Evolutionary conservation across 92 coral and sea anemone genomes (phyloP).

Genomic region (Porites evermanni): DNA sequence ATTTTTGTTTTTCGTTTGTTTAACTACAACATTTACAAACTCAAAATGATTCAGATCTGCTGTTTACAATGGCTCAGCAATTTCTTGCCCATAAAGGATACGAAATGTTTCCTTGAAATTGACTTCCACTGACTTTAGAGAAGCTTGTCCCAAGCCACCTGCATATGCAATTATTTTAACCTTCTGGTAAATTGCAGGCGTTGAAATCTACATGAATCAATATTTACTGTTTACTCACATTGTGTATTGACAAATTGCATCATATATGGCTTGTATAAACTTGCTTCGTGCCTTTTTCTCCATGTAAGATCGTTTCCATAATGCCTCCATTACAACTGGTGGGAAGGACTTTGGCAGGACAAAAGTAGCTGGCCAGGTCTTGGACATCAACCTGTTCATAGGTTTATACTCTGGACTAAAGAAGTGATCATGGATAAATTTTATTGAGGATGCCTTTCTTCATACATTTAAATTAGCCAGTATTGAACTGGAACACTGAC

Average conservation of each 20-base stretch:
- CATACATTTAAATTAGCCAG: neutral
- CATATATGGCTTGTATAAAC: constrained; percentile 44
- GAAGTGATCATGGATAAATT: neutral
- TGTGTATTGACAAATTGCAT: constrained; percentile 39
- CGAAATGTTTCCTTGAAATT: no score
- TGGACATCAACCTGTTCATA: neutral
- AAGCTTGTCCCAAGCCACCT: no score
- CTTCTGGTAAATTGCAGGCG: no score
- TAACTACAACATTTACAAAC: no score
- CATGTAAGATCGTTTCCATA: neutral
- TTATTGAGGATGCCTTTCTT: neutral
- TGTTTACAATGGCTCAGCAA: no score
- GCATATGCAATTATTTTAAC: no score
- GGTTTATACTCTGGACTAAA: constrained; percentile 11
- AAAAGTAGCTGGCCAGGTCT: constrained; percentile 3
- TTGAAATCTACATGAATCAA: no score
- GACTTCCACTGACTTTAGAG: no score
- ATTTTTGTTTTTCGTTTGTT: no score
- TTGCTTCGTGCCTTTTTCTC: constrained; percentile 15
- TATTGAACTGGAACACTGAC: neutral
- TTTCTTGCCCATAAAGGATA: no score
- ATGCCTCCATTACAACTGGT: constrained; percentile 16
- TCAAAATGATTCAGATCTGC: no score
- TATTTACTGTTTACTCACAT: constrained; percentile 26
- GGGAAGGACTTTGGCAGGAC: neutral